These are phyloP conservation scores for Takifugu flavidus DNA, from an alignment of 2,113 vertebrate species.

Conservation along the genomic window DNA sequence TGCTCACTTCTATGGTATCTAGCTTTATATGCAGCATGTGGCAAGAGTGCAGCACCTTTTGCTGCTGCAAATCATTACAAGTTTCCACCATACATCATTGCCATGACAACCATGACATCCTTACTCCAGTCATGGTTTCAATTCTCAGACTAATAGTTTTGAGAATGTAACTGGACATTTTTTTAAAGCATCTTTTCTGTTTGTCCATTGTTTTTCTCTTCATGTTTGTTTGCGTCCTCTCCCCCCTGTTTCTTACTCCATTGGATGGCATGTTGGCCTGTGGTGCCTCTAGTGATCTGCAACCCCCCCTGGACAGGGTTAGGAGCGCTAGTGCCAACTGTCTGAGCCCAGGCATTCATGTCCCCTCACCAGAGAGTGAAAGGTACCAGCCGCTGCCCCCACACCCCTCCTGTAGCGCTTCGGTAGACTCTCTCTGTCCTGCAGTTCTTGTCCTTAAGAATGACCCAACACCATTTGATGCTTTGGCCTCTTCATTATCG, in stretches of 20 bases:
- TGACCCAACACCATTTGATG: too few species aligned
- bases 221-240: slow-evolving; percentile 80
- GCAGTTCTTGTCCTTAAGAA: too few species aligned
- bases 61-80: neutral
- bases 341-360: slow-evolving; percentile 98
- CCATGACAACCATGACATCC: slow-evolving; percentile 26
- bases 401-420: slow-evolving; percentile 35
- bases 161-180: slow-evolving; percentile 65
- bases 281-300: slow-evolving; percentile 91
- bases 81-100: slow-evolving; percentile 16
- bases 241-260: slow-evolving; percentile 54
- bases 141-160: slow-evolving; percentile 27
- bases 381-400: slow-evolving; percentile 91
- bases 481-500: slow-evolving; percentile 2
- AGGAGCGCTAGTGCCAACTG: slow-evolving; percentile 99
- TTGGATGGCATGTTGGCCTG: slow-evolving; percentile 85
- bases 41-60: slow-evolving; percentile 8
- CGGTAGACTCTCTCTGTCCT: neutral
- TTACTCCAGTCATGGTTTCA: slow-evolving; percentile 29
- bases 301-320: slow-evolving; percentile 97
- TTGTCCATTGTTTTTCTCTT: slow-evolving; percentile 74
- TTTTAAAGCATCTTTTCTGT: slow-evolving; percentile 74
- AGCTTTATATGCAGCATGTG: neutral
- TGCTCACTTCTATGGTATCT: too few species aligned
- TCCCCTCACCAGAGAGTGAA: slow-evolving; percentile 96